Evolutionary conservation across 1,140 invertebrate species (phyloP), one percentile per base, ranked within the genome.

Genomic region (Bombus consobrinus): DNA sequence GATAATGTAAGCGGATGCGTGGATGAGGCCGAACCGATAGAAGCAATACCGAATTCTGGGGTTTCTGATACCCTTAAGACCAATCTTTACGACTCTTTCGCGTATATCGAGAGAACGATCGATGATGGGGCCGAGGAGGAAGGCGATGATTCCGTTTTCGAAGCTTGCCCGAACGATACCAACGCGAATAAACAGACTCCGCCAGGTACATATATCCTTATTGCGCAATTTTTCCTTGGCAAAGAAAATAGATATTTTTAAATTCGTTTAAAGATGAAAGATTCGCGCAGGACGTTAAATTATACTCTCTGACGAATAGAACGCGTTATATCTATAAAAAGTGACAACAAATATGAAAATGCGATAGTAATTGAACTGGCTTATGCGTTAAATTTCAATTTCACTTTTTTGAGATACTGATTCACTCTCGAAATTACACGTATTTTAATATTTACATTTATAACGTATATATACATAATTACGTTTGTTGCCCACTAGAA

Each of bases 81-180:
- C 28, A 89, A 83, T 80, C 85, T 93, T 34, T 94, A 87, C 37
- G 80, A 92, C 41, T 92, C 88, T 1, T 90, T 90, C 62, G 93
- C 88, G 18, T 94, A 94, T 68, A 94, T 94, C 32, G 93, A 94
- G 73, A 91, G 93, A 68, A 95, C 92, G 22, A 91, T 94, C 66
- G 92, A 91, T 71, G 93, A 93, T 41, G 92, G 92, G 8, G 92
- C 93, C 0, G 93, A 95, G 13, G 94, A 95, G 13, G 94, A 95
- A 32, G 95, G 93, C 10, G 94, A 95, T 53, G 95, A 95, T 74
- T 95, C 93, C 18, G 94, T 95, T 66, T 95, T 95, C 66, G 95
- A 95, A 82, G 88, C 87, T 0, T 91, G 81, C 76, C 87, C 89
- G 73, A 85, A 88, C 32, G 89, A 79, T 41, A 88, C 85, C 41